Evolutionary conservation across 2,797 vertebrate species (phyloP).

Genomic region (Megalops cyprinoides): DNA sequence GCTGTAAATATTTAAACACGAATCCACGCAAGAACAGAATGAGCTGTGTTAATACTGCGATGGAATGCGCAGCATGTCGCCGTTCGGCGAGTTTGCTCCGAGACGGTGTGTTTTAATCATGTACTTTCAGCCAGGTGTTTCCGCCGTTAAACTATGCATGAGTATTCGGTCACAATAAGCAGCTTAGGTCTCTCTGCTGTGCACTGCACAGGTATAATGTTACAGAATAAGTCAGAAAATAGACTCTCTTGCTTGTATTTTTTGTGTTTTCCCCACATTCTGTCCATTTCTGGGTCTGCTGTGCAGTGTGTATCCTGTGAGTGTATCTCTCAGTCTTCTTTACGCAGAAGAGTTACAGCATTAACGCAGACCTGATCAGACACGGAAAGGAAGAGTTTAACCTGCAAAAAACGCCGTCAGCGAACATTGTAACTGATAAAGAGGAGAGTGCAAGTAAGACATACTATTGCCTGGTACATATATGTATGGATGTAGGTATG

Average conservation of each 20-base stretch:
- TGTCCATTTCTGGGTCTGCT: conserved; percentile 3
- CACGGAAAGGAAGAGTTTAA: background rate
- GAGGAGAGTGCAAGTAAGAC: background rate
- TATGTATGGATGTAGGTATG: background rate
- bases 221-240: background rate
- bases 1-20: conserved; percentile 19
- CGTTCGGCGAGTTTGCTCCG: background rate
- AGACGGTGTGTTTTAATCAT: background rate
- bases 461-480: background rate
- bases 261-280: background rate
- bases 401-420: background rate
- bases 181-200: conserved; percentile 12
- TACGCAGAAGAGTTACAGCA: background rate
- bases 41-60: too few relatives aligned
- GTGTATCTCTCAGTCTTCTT: background rate
- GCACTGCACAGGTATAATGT: conserved; percentile 22
- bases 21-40: background rate
- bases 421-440: background rate
- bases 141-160: conserved; percentile 40
- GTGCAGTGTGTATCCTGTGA: background rate
- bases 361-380: background rate
- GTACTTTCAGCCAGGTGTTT: conserved; percentile 8
- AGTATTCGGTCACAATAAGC: conserved; percentile 26
- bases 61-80: background rate
- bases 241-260: background rate